Conservation (phyloP, 2,113 vertebrate species). For the Andinoacara biseriatus region DNA sequence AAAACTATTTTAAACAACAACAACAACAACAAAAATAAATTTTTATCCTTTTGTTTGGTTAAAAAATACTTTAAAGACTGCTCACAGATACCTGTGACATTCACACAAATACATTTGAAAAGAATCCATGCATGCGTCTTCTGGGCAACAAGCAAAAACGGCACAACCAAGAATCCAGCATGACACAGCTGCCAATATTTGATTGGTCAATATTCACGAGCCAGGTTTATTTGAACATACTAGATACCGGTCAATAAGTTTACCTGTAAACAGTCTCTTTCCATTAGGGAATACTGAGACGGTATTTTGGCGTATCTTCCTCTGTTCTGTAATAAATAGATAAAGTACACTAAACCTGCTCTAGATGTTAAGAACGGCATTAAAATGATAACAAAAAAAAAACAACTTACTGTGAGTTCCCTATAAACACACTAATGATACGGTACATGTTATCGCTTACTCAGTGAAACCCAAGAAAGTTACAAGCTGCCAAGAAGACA, state of each 20-base stretch:
- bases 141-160: constrained; percentile 9
- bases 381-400: constrained; percentile 22
- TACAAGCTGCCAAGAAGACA: constrained; percentile 33
- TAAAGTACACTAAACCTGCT: constrained; percentile 22
- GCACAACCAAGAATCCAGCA: constrained; percentile 9
- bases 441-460: constrained; percentile 32
- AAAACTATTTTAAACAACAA: neutral
- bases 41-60: neutral
- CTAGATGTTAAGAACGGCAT: constrained; percentile 27
- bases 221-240: constrained; percentile 55
- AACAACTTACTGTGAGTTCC: neutral
- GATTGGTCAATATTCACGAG: constrained; percentile 61
- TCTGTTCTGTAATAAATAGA: constrained; percentile 47
- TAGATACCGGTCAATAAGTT: constrained; percentile 62
- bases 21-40: too few species aligned
- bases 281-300: constrained; percentile 11
- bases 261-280: constrained; percentile 39
- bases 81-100: neutral
- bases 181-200: constrained; percentile 46
- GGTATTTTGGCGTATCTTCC: constrained; percentile 11
- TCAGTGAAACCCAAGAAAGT: constrained; percentile 21
- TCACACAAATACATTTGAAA: neutral
- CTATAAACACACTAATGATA: constrained; percentile 23
- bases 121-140: neutral
- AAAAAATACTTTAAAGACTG: neutral